Percentiles rank a stretch among this genome's conserved stretches.
Conservation (phyloP, 1,140 invertebrate species). For the Eriocheir sinensis region DNA sequence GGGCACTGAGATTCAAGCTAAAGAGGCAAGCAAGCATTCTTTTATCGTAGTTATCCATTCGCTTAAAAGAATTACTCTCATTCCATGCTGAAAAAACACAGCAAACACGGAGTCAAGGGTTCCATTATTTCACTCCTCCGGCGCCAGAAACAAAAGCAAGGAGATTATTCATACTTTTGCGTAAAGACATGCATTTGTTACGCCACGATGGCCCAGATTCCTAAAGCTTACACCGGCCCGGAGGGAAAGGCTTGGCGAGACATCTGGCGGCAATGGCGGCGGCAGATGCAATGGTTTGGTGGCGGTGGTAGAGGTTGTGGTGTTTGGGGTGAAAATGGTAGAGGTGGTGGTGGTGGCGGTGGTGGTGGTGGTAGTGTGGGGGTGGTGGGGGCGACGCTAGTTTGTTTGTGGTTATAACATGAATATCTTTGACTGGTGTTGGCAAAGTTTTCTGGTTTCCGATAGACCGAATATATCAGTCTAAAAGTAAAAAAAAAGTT, state of each 20-base stretch:
- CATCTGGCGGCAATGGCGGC: background rate
- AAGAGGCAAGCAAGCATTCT: too few species aligned
- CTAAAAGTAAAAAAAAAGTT: too few species aligned
- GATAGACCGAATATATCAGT: too few species aligned
- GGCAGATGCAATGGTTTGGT: too few species aligned
- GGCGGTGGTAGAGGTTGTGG: too few species aligned
- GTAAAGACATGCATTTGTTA: conserved; percentile 25
- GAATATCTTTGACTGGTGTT: background rate
- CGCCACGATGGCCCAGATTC: background rate
- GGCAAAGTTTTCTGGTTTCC: background rate
- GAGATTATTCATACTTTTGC: conserved; percentile 17
- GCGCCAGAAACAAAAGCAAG: background rate
- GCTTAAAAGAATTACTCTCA: too few species aligned
- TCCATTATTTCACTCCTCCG: background rate
- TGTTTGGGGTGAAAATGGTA: background rate
- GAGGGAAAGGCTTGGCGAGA: background rate
- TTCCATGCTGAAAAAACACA: too few species aligned
- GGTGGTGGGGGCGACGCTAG: background rate
- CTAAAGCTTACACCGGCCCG: background rate
- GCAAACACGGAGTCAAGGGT: background rate
- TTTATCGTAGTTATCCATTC: too few species aligned
- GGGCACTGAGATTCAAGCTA: too few species aligned
- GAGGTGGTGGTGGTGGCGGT: background rate
- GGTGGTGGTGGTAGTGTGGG: background rate
- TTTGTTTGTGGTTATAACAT: background rate